A percentile compares a stretch with the other conserved stretches of the same genome.
Evolutionary conservation across 2,113 vertebrate species (phyloP).

Genomic region (Ophthalmolycus amberensis): DNA sequence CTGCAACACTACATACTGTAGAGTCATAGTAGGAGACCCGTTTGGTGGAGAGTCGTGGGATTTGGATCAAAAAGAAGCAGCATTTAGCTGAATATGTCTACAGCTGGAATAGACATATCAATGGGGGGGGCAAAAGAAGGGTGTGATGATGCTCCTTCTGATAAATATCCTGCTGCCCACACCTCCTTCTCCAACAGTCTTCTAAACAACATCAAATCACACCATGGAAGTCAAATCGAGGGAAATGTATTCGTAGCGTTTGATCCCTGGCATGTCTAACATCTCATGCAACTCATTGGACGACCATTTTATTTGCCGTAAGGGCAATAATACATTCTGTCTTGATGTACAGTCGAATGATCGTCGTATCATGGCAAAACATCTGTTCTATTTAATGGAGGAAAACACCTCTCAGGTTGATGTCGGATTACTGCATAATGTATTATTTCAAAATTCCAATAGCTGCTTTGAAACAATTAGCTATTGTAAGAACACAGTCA

Average conservation of each 20-base stretch:
- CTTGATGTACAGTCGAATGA: neutral
- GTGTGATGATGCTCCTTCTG: neutral
- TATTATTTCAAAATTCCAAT: neutral
- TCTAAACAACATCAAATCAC: neutral
- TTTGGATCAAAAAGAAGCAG: neutral
- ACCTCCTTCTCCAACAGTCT: neutral
- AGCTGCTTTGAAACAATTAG: neutral
- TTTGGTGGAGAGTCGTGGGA: too few relatives aligned
- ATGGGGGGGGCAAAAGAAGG: neutral
- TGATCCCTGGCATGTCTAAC: neutral
- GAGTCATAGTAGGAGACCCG: too few relatives aligned
- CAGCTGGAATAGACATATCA: neutral
- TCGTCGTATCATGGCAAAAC: neutral
- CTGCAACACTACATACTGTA: too few relatives aligned
- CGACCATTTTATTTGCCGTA: too few relatives aligned
- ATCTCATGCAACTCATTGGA: constrained; percentile 9
- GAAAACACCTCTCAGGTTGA: neutral
- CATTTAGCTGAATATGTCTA: neutral
- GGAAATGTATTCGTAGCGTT: constrained; percentile 5
- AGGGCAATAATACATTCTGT: neutral
- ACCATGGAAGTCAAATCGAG: neutral
- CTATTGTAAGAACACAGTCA: neutral
- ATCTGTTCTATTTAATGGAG: neutral
- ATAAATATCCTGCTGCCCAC: neutral
- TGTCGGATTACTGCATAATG: neutral